Conservation (phyloP, 2,888 invertebrate genomes). For the Blastobasis lacticolella region DNA sequence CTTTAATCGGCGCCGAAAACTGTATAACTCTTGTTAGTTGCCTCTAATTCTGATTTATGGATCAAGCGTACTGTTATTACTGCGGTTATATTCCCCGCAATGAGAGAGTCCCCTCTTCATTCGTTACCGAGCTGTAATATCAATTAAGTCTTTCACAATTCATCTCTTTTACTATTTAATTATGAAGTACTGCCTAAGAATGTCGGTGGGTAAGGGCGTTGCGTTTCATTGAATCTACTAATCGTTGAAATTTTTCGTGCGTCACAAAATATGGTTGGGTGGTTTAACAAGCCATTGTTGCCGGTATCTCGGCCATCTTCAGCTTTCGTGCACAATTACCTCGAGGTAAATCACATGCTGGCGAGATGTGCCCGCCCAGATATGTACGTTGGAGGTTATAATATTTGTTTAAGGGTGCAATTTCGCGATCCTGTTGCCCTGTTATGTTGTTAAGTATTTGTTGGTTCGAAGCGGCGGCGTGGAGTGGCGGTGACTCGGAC, state of each 20-base stretch:
- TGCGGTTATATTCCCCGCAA: slow-evolving; percentile 47
- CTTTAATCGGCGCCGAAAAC: slow-evolving; percentile 59
- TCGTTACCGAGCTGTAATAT: slow-evolving; percentile 57
- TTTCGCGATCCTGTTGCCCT: slow-evolving; percentile 2
- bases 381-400: slow-evolving; percentile 15
- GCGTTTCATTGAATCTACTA: too few species aligned
- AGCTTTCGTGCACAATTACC: slow-evolving; percentile 20
- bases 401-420: slow-evolving; percentile 26
- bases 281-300: slow-evolving; percentile 36
- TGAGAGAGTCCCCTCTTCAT: slow-evolving; percentile 38
- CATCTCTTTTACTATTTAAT: slow-evolving; percentile 16
- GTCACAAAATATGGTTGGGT: slow-evolving; percentile 17
- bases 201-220: too few species aligned
- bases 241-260: too few species aligned
- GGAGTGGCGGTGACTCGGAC: slow-evolving; percentile 36
- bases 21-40: slow-evolving; percentile 47
- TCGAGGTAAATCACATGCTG: slow-evolving; percentile 32
- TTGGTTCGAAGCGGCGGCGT: not conserved
- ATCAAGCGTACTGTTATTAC: slow-evolving; percentile 58
- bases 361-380: slow-evolving; percentile 25
- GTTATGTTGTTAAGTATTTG: too few species aligned
- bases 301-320: slow-evolving; percentile 33
- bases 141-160: slow-evolving; percentile 63
- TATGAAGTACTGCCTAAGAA: slow-evolving; percentile 10
- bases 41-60: slow-evolving; percentile 68